Percentiles rank a stretch among this genome's conserved stretches.
Conservation (phyloP, 2,113 vertebrate species). For the Onychostoma macrolepis region DNA sequence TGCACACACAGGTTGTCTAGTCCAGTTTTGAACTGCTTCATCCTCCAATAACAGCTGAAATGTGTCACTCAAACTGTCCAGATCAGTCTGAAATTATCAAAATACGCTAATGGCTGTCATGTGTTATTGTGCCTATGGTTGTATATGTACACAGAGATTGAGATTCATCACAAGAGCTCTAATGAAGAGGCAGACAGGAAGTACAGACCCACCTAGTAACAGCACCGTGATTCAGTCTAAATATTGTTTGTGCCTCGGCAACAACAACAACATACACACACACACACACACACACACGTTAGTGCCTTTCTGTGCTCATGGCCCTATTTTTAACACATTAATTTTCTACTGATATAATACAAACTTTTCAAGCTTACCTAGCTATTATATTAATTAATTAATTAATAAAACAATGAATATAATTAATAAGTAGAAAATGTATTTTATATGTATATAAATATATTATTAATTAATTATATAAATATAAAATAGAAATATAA, state of each 20-base stretch:
- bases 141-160: not conserved
- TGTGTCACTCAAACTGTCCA: not conserved
- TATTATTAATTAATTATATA: too few relatives aligned
- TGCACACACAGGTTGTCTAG: not conserved
- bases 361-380: too few relatives aligned
- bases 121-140: not conserved
- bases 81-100: not conserved
- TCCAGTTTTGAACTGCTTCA: not conserved
- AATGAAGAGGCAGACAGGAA: not conserved
- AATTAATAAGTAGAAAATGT: too few relatives aligned
- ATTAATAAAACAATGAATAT: too few relatives aligned
- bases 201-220: not conserved
- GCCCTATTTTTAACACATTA: not conserved
- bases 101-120: not conserved
- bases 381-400: too few relatives aligned
- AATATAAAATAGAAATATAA: too few relatives aligned
- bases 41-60: not conserved
- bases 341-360: too few relatives aligned
- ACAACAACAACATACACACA: too few relatives aligned
- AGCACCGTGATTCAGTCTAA: not conserved
- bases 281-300: not conserved
- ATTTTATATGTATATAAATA: too few relatives aligned
- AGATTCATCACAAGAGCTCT: not conserved
- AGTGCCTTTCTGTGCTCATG: not conserved
- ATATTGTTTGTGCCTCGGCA: not conserved